Base-by-base conservation (phyloP, 1,140 invertebrate genomes). In the Pentalonia nigronervosa region DNA sequence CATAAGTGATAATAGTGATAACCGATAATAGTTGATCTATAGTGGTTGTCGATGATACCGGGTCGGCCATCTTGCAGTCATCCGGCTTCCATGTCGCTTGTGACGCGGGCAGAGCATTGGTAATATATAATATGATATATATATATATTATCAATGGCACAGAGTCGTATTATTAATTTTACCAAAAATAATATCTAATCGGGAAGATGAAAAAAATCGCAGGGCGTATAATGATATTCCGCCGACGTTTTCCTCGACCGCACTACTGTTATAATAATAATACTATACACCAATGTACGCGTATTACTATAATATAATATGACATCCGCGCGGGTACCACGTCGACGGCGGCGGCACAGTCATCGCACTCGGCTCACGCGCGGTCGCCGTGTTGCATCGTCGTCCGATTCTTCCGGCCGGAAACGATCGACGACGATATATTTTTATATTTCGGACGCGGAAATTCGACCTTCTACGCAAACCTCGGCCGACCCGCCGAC, bases 341-440 rank as follows among this genome's bases (percentile, higher is more conserved):
- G 45, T 23, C 60, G 3, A 45, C 21, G 17, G 91, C 36, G 76
- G 41, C 41, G 41, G 41, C 41, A 4, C 41, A 41, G 41, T 83
- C 76, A 92, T 92, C 47, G 91, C 48, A 83, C 45, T n/a, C 60
- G 17, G 7, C 67, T 3, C 30, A n/a, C 41, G 11, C 45, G 7
- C 84, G 45, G 67, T n/a, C 67, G 25, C 36, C 60, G 41, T 6
- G 30, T 14, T n/a, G 4, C 4, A n/a, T 9, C 25, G 25, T 25
- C 30, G 25, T 60, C 1, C 56, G 1, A 7, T 25, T 67, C 67
- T 93, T 93, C 91, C 91, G 91, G 91, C 41, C 91, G 91, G 91
- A 93, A 93, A 50, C 91, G 91, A 93, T 50, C 91, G 91, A 84
- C 81, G 45, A n/a, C 25, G 17, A 47, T 89, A n/a, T 53, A 41